phyloP scores from a whole-genome alignment of 2,113 vertebrate genomes.

The Tor tambroides region DNA sequence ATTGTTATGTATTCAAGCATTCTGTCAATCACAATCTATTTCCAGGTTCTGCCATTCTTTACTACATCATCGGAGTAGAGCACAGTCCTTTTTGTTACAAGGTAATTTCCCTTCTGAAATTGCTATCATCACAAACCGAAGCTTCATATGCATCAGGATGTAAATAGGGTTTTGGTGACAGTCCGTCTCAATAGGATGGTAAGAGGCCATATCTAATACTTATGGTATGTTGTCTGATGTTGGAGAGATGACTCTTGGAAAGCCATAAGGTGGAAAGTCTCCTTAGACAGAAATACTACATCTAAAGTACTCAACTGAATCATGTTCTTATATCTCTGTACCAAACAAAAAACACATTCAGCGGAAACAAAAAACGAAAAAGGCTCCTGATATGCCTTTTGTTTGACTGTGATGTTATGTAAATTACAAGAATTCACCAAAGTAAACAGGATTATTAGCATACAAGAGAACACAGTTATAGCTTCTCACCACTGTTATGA shows the following conservation, averaged over 20 bases:
- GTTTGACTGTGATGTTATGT: neutral
- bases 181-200: slow-evolving; percentile 44
- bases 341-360: neutral
- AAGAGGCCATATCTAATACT: slow-evolving; percentile 61
- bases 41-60: slow-evolving; percentile 2
- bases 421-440: neutral
- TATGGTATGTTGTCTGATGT: slow-evolving; percentile 43
- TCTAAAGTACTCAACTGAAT: neutral
- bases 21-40: slow-evolving; percentile 46
- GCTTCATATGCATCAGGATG: slow-evolving; percentile 50
- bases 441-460: neutral
- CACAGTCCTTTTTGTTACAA: slow-evolving; percentile 25
- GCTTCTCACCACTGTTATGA: neutral
- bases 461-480: neutral
- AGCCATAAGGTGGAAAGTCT: slow-evolving; percentile 44
- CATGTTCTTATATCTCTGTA: neutral
- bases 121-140: slow-evolving; percentile 48
- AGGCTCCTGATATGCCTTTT: neutral
- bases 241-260: slow-evolving; percentile 58
- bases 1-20: neutral
- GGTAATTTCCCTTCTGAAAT: slow-evolving; percentile 56
- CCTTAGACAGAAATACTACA: neutral
- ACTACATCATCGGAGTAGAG: neutral
- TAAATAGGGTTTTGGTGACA: slow-evolving; percentile 55
- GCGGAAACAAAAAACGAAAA: neutral